phyloP scores from a whole-genome alignment of 2,113 vertebrate genomes.

The Siphamia tubifer region DNA sequence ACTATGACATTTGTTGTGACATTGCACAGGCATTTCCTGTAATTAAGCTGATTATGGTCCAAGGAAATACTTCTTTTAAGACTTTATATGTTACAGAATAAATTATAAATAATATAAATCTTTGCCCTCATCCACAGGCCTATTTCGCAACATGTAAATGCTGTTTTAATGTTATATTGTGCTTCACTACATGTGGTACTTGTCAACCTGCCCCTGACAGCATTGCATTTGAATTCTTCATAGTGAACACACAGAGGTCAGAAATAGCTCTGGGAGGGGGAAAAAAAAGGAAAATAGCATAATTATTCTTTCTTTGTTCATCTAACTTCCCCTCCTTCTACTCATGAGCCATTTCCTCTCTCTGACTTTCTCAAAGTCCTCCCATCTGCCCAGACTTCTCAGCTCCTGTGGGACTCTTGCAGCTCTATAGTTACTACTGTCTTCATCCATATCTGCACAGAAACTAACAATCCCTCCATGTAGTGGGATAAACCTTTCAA shows the following conservation, averaged over 20 bases:
- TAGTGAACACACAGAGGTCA: not conserved
- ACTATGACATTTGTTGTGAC: too few relatives aligned
- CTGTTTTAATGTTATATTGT: not conserved
- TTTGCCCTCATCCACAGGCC: too few relatives aligned
- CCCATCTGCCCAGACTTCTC: not conserved
- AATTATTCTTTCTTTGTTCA: not conserved
- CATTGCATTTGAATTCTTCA: not conserved
- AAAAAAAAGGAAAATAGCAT: not conserved
- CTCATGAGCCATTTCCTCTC: not conserved
- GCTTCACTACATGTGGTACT: not conserved
- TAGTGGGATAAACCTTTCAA: not conserved
- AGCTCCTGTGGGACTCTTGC: not conserved
- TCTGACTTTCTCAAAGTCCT: not conserved
- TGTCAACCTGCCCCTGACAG: not conserved
- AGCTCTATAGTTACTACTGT: not conserved
- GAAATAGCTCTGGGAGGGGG: not conserved
- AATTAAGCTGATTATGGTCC: too few relatives aligned
- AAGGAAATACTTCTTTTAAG: too few relatives aligned
- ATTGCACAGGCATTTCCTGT: too few relatives aligned
- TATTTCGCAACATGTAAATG: conserved; percentile 14
- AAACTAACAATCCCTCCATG: not conserved
- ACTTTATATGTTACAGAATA: too few relatives aligned
- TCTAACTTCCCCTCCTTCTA: conserved; percentile 2
- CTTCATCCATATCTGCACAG: not conserved
- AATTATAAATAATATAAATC: too few relatives aligned